These are phyloP conservation scores for Hassar affinis DNA, from an alignment of 2,113 vertebrate genomes.

Conservation along the genomic window DNA sequence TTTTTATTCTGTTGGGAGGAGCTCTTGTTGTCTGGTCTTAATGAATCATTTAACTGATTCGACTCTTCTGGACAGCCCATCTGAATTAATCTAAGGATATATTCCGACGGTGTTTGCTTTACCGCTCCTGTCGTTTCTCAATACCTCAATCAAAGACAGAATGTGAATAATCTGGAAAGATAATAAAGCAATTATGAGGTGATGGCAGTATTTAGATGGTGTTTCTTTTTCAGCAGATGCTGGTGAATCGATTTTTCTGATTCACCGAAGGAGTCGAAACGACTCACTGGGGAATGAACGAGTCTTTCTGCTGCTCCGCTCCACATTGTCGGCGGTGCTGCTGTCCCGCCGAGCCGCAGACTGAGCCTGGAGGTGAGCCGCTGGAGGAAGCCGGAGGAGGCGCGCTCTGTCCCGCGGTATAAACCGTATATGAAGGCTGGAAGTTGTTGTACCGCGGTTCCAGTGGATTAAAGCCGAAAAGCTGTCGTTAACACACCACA, in stretches of 20 bases:
- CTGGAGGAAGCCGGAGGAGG: not conserved
- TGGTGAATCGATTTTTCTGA: not conserved
- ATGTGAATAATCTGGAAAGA: not conserved
- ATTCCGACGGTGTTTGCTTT: not conserved
- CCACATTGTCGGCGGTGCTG: not conserved
- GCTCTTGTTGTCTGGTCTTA: not conserved
- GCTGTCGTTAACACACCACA: not conserved
- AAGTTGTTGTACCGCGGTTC: not conserved
- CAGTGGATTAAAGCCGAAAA: not conserved
- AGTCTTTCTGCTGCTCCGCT: not conserved
- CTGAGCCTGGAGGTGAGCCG: not conserved
- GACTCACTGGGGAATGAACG: not conserved
- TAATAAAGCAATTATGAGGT: not conserved
- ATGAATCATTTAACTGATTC: not conserved
- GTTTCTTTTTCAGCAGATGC: not conserved
- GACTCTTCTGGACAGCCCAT: not conserved
- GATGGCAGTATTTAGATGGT: not conserved
- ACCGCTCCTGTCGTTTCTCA: not conserved
- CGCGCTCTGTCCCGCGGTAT: not conserved
- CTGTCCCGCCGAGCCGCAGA: not conserved
- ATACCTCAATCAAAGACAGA: not conserved
- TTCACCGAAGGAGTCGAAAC: not conserved
- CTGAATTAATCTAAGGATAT: not conserved
- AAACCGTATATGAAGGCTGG: not conserved
- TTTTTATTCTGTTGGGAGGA: not conserved